These are phyloP conservation scores for Phorcus lineatus DNA, from an alignment of 2,888 invertebrate genomes.

Conservation along the genomic window DNA sequence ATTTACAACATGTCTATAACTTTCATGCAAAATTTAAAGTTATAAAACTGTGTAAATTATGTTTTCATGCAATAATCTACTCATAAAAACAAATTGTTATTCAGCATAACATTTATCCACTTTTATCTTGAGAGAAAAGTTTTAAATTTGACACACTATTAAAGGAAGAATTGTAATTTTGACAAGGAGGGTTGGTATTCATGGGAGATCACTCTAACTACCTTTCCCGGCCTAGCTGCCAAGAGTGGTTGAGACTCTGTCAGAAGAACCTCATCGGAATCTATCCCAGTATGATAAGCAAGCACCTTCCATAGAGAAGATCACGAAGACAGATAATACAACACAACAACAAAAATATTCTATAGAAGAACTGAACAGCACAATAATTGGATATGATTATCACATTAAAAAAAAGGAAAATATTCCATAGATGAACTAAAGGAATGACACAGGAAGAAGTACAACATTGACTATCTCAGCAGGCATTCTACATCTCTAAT, in stretches of 20 bases:
- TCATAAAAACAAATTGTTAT: not conserved
- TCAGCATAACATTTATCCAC: not conserved
- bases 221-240: slow-evolving; percentile 2
- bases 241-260: not conserved
- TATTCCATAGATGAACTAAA: too few species aligned
- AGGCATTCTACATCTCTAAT: too few species aligned
- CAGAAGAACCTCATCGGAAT: not conserved
- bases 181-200: not conserved
- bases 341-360: not conserved
- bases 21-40: not conserved
- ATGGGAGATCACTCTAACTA: not conserved
- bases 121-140: not conserved
- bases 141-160: not conserved
- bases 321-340: not conserved
- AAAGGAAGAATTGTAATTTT: not conserved
- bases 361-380: not conserved
- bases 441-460: too few species aligned
- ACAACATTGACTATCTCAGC: too few species aligned
- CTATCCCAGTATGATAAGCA: slow-evolving; percentile 8
- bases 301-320: slow-evolving; percentile 19
- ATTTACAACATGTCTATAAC: not conserved
- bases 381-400: not conserved
- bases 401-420: not conserved
- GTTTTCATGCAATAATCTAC: not conserved
- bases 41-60: not conserved